Evolutionary conservation across 2,113 vertebrate species (phyloP), one percentile per base, ranked within the genome.

Genomic region (Saimiri boliviensis): DNA sequence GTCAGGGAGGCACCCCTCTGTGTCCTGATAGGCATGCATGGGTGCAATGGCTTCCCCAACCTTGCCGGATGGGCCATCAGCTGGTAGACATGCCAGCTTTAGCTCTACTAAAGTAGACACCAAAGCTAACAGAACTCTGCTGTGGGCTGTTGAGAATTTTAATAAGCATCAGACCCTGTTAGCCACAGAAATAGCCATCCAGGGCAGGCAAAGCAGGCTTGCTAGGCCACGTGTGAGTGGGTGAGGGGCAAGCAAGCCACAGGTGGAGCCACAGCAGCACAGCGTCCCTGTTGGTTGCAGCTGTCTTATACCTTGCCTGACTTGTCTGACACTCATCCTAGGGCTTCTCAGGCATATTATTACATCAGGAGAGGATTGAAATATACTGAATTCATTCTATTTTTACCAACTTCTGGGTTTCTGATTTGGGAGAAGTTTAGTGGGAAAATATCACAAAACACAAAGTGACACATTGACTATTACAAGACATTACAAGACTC

Each of bases 391-490:
- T n/a, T 80, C 32, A 42, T 42, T 20, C 47, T 54, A 11, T 71
- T 68, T 95, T 96, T 58, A 70, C 37, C 32, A 20, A 52, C 88
- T 89, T 86, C 92, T 27, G 32, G 19, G 12, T 20, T 77, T 87
- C 83, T 63, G 47, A n/a, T 76, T 76, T 77, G 40, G 20, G 70
- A 66, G 10, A 68, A 89, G 8, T 0, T 70, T 89, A 83, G 77
- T 77, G 66, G 80, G 20, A 96, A 91, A 90, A 93, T 40, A 11
- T 52, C 76, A 81, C 47, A 60, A 91, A 93, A 76, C 66, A 82
- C 58, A 81, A 56, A 68, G n/a, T 40, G 32, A 35, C 84, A 7
- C 2, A 37, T 27, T 87, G 85, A 58, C 27, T 77, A 5, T 93
- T 54, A 27, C 21, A 68, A 84, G 49, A 71, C 80, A 60, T 52